Base-by-base conservation (phyloP, 2,113 vertebrate species). In the Microtus richardsoni region DNA sequence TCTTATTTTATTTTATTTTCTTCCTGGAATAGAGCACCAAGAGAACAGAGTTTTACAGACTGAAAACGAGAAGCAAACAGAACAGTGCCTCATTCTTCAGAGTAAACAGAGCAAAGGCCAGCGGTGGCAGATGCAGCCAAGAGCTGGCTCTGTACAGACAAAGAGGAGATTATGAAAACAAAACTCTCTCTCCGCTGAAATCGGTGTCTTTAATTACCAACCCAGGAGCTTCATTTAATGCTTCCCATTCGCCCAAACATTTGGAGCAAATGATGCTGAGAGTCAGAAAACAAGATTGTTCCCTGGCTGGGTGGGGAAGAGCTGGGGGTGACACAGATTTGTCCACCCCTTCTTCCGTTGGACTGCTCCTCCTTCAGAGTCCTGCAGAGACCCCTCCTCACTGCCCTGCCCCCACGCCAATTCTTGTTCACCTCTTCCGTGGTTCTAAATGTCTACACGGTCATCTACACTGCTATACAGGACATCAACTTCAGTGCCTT, bases 31-130 rank as follows among this genome's bases (percentile, higher is more conserved):
- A 62, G 54, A 94, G 71, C 68, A 94, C 90, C 89, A 95, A 96
- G 97, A 92, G 93, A 92, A 90, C 49, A 60, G 80, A 54, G 90
- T 88, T 97, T 84, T 97, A 95, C 4, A 13, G 62, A 89, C 94
- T 96, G 97, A 97, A 97, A 97, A 96, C 2, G n/a, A 97, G 96
- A 97, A 93, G 96, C 93, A 95, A 97, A 96, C 93, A 94, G 97
- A 98, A 97, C 68, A 97, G 95, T 64, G 78, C 89, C 95, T 97
- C 91, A 75, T 98, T 98, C 96, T 98, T 98, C 91, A 96, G 96
- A 96, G 96, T 95, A 97, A 98, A 98, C 97, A 97, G 97, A 98
- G 93, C 97, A 96, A 96, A 98, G 97, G 97, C 95, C 95, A 64
- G 89, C 0, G 0, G 70, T 73, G 87, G 95, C 96, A 95, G 94